Percentiles rank a stretch among this genome's conserved stretches.
phyloP scores from a whole-genome alignment of 2,113 vertebrate genomes.

The Pavo muticus region DNA sequence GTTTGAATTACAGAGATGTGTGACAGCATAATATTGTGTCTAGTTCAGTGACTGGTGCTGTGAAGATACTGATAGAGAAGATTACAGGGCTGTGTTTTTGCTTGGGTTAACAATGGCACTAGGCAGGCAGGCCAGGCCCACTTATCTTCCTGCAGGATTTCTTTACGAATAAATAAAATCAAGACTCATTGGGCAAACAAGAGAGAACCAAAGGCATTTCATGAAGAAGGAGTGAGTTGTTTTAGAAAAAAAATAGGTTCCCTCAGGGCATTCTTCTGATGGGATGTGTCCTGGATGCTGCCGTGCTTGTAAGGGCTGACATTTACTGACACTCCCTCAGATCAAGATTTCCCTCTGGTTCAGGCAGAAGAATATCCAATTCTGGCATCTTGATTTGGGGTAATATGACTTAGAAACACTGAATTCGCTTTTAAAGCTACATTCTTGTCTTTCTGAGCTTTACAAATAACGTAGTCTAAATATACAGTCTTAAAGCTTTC shows the following conservation, averaged over 20 bases:
- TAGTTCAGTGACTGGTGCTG: background rate
- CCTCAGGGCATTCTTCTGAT: background rate
- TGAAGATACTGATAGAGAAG: background rate
- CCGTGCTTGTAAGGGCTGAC: accelerated
- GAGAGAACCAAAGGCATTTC: background rate
- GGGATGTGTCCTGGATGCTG: background rate
- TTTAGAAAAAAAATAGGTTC: background rate
- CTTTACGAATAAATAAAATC: background rate
- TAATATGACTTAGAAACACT: background rate
- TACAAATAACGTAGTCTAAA: background rate
- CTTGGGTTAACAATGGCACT: background rate
- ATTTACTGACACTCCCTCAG: background rate
- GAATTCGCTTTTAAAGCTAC: background rate
- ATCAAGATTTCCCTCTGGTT: background rate
- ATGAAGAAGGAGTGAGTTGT: background rate
- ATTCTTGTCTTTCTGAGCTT: background rate
- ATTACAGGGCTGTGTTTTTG: background rate
- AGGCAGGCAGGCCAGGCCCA: background rate
- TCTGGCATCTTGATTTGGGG: background rate
- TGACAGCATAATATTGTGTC: accelerated
- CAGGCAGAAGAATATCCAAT: background rate
- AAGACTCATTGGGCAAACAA: background rate
- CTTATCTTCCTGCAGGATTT: accelerated
- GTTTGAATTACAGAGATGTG: background rate
- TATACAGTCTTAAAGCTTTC: background rate